These are phyloP conservation scores for Siniperca undulata DNA, from an alignment of 2,797 vertebrate species.

Conservation along the genomic window DNA sequence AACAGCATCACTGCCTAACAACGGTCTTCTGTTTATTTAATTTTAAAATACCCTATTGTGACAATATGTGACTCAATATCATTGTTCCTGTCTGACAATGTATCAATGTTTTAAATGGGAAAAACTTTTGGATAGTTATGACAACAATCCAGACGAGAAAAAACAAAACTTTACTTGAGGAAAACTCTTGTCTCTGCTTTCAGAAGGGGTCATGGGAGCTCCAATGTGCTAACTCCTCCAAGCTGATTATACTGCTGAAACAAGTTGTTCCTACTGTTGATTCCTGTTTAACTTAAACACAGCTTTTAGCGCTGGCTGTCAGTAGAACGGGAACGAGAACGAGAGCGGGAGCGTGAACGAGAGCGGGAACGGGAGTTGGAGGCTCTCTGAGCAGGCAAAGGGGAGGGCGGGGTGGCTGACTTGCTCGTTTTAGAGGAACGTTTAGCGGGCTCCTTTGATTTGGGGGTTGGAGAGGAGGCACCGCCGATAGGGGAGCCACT, in stretches of 20 bases:
- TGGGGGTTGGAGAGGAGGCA: constrained; percentile 78
- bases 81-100: constrained; percentile 1
- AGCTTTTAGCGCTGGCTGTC: constrained; percentile 92
- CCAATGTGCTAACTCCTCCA: constrained; percentile 16
- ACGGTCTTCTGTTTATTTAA: background rate
- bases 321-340: constrained; percentile 89
- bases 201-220: constrained; percentile 32
- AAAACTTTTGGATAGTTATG: constrained; percentile 1
- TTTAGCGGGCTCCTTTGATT: constrained; percentile 83
- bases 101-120: constrained; percentile 19
- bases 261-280: constrained; percentile 5
- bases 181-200: constrained; percentile 14
- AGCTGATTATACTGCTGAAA: constrained; percentile 31
- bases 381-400: constrained; percentile 69
- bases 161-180: background rate
- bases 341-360: constrained; percentile 63
- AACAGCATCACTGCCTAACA: background rate
- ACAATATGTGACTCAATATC: background rate
- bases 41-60: constrained; percentile 9
- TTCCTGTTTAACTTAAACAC: background rate
- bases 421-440: constrained; percentile 78
- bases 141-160: constrained; percentile 25
- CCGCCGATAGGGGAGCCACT: constrained; percentile 85
- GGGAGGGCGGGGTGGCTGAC: constrained; percentile 72
- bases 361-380: constrained; percentile 82